These are phyloP conservation scores for Heterodera schachtii DNA, from an alignment of 1,140 invertebrate species.

Conservation along the genomic window DNA sequence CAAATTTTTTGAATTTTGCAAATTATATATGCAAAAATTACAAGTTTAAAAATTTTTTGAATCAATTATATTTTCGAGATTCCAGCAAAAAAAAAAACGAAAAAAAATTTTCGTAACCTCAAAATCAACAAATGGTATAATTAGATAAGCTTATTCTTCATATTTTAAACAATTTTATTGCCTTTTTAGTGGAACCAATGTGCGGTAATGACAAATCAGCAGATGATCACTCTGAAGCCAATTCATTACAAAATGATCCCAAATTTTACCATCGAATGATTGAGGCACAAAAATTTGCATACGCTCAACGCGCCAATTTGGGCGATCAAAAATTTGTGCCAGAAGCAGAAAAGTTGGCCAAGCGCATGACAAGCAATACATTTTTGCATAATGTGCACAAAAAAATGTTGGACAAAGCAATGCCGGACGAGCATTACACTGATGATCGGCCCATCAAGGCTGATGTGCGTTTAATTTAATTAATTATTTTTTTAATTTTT, in stretches of 20 bases:
- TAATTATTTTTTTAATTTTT: too few species aligned
- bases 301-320: slow-evolving; percentile 78
- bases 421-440: slow-evolving; percentile 41
- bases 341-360: slow-evolving; percentile 66
- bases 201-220: not conserved
- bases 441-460: slow-evolving; percentile 15
- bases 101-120: too few species aligned
- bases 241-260: slow-evolving; percentile 62
- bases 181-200: not conserved
- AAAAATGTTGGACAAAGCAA: slow-evolving; percentile 29
- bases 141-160: slow-evolving; percentile 19
- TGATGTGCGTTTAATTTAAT: not conserved
- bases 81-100: too few species aligned
- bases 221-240: not conserved
- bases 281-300: slow-evolving; percentile 89
- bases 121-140: too few species aligned
- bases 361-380: slow-evolving; percentile 53
- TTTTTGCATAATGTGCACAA: slow-evolving; percentile 29
- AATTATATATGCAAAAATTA: not conserved
- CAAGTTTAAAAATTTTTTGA: slow-evolving; percentile 28
- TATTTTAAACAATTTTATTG: slow-evolving; percentile 11
- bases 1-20: too few species aligned
- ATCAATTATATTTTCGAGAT: slow-evolving; percentile 1
- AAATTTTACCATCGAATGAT: slow-evolving; percentile 77
- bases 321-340: slow-evolving; percentile 79